phyloP scores from a whole-genome alignment of 1,140 invertebrate genomes.

The Dendroctonus valens region DNA sequence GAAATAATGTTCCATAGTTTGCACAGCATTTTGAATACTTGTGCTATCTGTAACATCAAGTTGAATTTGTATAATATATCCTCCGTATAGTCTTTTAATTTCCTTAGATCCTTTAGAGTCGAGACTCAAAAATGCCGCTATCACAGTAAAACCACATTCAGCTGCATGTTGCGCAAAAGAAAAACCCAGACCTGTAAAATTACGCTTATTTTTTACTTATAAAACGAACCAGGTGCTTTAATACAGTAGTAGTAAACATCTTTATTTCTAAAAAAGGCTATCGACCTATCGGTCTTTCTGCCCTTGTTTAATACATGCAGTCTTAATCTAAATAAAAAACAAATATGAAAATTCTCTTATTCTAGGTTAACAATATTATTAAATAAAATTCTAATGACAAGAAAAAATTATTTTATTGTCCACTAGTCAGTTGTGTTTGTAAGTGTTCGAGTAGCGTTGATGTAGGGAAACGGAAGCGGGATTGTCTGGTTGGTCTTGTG shows the following conservation, averaged over 20 bases:
- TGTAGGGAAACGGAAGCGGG: too few relatives aligned
- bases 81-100: constrained; percentile 47
- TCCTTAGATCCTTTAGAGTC: constrained; percentile 49
- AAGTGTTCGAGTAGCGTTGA: too few relatives aligned
- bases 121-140: constrained; percentile 67
- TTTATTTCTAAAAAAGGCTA: not conserved
- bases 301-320: too few relatives aligned
- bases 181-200: constrained; percentile 63
- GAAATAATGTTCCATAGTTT: constrained; percentile 40
- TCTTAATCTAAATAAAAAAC: too few relatives aligned
- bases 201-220: not conserved
- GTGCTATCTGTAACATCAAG: constrained; percentile 67
- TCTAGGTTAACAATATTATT: too few relatives aligned
- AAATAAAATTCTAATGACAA: too few relatives aligned
- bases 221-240: not conserved
- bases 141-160: constrained; percentile 60
- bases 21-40: constrained; percentile 56
- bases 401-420: too few relatives aligned
- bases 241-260: not conserved
- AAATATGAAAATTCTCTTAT: too few relatives aligned
- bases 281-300: too few relatives aligned
- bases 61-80: constrained; percentile 52
- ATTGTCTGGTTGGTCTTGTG: too few relatives aligned
- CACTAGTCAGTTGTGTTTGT: too few relatives aligned
- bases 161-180: constrained; percentile 63